A percentile compares a stretch with the other conserved stretches of the same genome.
Conservation (phyloP, 2,888 invertebrate species). For the Clepsis dumicolana region DNA sequence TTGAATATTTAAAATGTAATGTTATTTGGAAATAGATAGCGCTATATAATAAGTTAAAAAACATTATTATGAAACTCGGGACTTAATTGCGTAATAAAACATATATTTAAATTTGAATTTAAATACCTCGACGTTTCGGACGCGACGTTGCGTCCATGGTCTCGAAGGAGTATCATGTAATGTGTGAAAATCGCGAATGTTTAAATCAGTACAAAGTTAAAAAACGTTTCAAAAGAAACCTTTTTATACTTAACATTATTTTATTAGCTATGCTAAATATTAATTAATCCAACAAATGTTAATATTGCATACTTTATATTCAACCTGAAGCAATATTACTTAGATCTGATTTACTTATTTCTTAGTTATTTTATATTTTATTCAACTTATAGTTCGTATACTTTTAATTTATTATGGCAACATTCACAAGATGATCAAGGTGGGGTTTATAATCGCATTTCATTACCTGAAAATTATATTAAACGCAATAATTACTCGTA, state of each 20-base stretch:
- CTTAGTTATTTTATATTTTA: background rate
- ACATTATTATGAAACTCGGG: too few relatives aligned
- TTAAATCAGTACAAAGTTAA: too few relatives aligned
- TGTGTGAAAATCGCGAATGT: too few relatives aligned
- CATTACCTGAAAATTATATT: background rate
- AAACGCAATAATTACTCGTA: constrained; percentile 7
- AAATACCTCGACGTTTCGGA: too few relatives aligned
- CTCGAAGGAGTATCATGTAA: too few relatives aligned
- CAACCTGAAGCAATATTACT: constrained; percentile 21
- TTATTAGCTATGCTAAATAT: background rate
- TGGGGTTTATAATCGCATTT: background rate
- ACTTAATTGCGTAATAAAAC: too few relatives aligned
- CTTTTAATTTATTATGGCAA: constrained; percentile 23
- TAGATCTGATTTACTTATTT: constrained; percentile 31
- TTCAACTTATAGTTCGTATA: constrained; percentile 5
- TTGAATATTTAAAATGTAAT: constrained; percentile 18
- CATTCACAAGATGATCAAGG: background rate
- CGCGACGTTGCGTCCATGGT: too few relatives aligned
- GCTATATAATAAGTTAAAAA: background rate
- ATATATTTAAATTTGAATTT: too few relatives aligned
- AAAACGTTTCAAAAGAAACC: background rate
- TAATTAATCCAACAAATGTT: background rate
- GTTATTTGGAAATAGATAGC: background rate
- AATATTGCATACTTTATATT: constrained; percentile 5
- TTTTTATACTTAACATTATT: too few relatives aligned